phyloP scores from a whole-genome alignment of 2,797 vertebrate genomes.

The Lycodopsis pacificus region DNA sequence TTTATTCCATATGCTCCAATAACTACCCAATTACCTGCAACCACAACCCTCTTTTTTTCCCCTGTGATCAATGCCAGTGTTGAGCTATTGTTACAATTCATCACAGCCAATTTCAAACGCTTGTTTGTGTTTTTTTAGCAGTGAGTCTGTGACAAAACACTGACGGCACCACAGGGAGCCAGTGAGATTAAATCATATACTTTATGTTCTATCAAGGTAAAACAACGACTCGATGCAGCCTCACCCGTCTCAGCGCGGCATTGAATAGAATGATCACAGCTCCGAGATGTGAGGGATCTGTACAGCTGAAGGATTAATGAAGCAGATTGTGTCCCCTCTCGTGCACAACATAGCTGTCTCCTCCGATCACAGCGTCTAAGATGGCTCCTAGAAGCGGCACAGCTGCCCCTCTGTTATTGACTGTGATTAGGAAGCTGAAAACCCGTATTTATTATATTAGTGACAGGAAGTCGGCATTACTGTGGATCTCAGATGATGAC shows the following conservation, averaged over 20 bases:
- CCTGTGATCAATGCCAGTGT: conserved; percentile 47
- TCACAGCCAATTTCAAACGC: conserved; percentile 36
- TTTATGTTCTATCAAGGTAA: conserved; percentile 48
- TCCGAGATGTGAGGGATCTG: conserved; percentile 32
- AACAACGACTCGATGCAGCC: conserved; percentile 4
- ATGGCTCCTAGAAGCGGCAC: conserved; percentile 41
- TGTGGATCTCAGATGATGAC: conserved; percentile 10
- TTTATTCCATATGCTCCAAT: conserved; percentile 47
- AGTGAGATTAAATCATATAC: conserved; percentile 28
- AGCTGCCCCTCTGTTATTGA: conserved; percentile 53
- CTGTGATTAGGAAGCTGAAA: conserved; percentile 58
- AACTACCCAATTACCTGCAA: conserved; percentile 64
- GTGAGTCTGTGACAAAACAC: conserved; percentile 13
- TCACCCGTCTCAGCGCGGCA: neutral
- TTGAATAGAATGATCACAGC: conserved; percentile 49
- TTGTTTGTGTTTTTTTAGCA: conserved; percentile 28
- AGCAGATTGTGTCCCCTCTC: conserved; percentile 53
- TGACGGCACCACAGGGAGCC: conserved; percentile 16
- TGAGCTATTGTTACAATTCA: conserved; percentile 44
- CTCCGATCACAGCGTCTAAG: conserved; percentile 56
- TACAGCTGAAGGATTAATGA: conserved; percentile 70
- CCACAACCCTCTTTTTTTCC: conserved; percentile 36
- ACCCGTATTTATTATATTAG: conserved; percentile 47
- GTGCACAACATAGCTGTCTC: conserved; percentile 65
- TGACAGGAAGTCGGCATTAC: conserved; percentile 3